Evolutionary conservation across 2,888 invertebrate species (phyloP), one percentile per base, ranked within the genome.

Genomic region (Petrolisthes cinctipes): DNA sequence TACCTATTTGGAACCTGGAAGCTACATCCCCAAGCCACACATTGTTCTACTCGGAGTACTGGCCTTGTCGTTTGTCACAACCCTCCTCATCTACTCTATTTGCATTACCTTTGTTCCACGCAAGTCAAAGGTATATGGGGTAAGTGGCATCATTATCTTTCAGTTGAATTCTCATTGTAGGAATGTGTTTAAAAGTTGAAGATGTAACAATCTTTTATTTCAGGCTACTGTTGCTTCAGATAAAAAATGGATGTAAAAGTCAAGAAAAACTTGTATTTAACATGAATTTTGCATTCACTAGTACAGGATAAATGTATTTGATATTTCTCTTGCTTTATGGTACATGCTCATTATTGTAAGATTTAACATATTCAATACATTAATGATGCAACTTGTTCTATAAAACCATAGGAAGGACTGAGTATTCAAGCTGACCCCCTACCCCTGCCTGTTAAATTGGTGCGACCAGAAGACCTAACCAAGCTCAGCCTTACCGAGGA

Each of bases 381-480:
- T 37, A 37, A 37, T 37, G 37, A 37, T 37, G 37, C 2, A 37
- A 37, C 37, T 37, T 37, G 37, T 37, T 37, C 37, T 37, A 37
- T 37, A 37, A 37, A 37, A 37, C 37, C 37, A 37, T 37, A 89
- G 89, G 83, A 56, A 73, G 86, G 81, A 20, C n/a, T 86, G 14
- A 86, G 80, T 54, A 79, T 89, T 6, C 79, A 86, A 51, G 20
- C 76, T 6, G 86, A 89, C 73, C 83, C 86, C 5, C 57, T 86
- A 17, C 80, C 83, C 1, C 9, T 86, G 76, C 90, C 90, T 17
- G 79, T 90, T n/a, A 90, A 90, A 75, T 68, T 90, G 20, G 90
- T 90, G 14, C 88, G 89, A 6, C 89, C 90, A 4, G 90, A 90
- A 73, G 90, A 90, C 76, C 85, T 90, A 23, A 90, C 90, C 37